Percentiles rank a stretch among this genome's conserved stretches.
These are phyloP conservation scores for Gallinago media DNA, from an alignment of 2,113 vertebrate species.

Conservation along the genomic window DNA sequence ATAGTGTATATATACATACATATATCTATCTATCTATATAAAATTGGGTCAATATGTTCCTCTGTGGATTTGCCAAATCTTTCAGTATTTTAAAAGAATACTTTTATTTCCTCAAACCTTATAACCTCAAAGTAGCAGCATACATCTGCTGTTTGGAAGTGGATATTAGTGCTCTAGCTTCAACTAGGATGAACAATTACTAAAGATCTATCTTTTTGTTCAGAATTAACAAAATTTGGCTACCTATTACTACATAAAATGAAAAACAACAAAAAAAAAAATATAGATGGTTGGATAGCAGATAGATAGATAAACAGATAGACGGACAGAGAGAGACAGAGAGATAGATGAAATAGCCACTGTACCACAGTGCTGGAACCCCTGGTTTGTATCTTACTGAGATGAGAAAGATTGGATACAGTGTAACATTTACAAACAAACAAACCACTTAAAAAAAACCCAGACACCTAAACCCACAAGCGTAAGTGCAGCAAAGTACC, in stretches of 20 bases:
- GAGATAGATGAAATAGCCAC: fast-evolving
- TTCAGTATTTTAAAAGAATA: neutral
- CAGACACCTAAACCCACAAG: neutral
- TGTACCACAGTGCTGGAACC: neutral
- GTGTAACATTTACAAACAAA: neutral
- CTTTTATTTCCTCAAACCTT: neutral
- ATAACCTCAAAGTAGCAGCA: neutral
- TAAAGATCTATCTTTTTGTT: neutral
- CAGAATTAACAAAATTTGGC: neutral
- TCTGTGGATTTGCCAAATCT: neutral
- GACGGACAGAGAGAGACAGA: too few relatives aligned
- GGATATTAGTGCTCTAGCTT: neutral
- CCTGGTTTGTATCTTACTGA: neutral
- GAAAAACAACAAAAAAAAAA: neutral
- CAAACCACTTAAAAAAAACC: fast-evolving
- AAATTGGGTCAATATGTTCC: neutral
- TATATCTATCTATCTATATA: too few relatives aligned
- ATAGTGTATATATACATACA: too few relatives aligned
- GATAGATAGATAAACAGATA: neutral
- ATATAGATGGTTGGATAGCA: neutral
- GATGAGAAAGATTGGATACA: neutral
- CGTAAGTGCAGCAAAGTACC: neutral
- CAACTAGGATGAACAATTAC: neutral
- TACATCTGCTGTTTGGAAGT: neutral
- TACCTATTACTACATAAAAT: neutral